Percentiles rank a stretch among this genome's conserved stretches.
Evolutionary conservation across 2,113 vertebrate genomes (phyloP).

Genomic region (Leucosticte australis): DNA sequence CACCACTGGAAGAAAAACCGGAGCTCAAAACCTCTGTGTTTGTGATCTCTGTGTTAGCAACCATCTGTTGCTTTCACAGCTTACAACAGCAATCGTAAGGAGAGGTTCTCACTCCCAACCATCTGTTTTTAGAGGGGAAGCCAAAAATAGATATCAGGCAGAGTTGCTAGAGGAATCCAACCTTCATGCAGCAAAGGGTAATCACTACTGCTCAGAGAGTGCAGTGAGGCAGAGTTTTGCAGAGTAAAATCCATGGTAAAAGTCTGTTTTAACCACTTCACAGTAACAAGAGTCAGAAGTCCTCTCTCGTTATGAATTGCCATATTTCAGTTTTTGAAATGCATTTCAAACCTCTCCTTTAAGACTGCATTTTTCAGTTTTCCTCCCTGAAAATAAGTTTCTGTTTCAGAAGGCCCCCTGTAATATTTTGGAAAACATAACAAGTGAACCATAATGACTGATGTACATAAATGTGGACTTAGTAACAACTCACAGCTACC

Average conservation of each 20-base stretch:
- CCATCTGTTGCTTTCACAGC: conserved; percentile 68
- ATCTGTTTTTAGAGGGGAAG: conserved; percentile 71
- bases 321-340: background rate
- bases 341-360: conserved; percentile 9
- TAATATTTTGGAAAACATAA: background rate
- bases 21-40: conserved; percentile 23
- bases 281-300: background rate
- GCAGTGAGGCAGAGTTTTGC: background rate
- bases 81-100: conserved; percentile 24
- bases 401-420: background rate
- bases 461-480: background rate
- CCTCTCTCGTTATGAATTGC: background rate
- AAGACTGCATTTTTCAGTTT: background rate
- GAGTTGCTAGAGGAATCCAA: conserved; percentile 41
- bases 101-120: conserved; percentile 60
- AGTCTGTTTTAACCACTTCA: background rate
- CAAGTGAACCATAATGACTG: background rate
- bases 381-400: background rate
- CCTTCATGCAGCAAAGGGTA: conserved; percentile 39
- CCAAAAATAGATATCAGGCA: conserved; percentile 72
- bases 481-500: background rate
- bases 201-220: background rate
- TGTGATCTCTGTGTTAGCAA: conserved; percentile 35
- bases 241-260: background rate
- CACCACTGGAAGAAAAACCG: conserved; percentile 1